Evolutionary conservation across 2,113 vertebrate genomes (phyloP).

Genomic region (Pituophis catenifer): DNA sequence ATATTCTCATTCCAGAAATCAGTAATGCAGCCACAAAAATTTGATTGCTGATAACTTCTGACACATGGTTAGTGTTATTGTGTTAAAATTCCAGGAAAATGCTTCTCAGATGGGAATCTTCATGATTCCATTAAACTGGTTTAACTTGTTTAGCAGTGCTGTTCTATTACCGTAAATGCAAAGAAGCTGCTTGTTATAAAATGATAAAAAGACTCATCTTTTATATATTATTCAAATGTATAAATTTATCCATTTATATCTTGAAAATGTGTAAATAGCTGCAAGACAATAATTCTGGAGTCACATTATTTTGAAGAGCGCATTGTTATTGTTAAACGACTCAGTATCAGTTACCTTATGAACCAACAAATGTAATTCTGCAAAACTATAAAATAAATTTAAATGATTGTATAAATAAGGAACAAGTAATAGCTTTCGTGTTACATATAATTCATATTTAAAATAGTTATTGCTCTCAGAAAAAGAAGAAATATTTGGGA

Average conservation of each 20-base stretch:
- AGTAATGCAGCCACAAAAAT: neutral
- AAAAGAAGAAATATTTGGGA: neutral
- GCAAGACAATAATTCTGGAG: neutral
- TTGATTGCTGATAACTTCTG: neutral
- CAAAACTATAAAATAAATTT: conserved; percentile 20
- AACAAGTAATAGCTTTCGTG: neutral
- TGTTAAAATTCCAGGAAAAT: conserved; percentile 1
- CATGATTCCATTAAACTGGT: conserved; percentile 13
- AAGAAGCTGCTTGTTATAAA: neutral
- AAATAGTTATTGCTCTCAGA: neutral
- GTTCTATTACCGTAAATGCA: neutral
- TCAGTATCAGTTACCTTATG: conserved; percentile 62
- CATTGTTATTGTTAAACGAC: conserved; percentile 22
- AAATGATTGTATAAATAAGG: neutral
- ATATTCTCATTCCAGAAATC: neutral
- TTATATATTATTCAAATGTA: conserved; percentile 37
- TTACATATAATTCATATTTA: neutral
- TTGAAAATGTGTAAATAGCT: conserved; percentile 17
- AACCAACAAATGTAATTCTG: conserved; percentile 60
- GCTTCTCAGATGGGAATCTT: neutral
- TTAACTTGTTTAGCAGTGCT: conserved; percentile 5
- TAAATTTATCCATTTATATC: neutral
- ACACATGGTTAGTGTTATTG: neutral
- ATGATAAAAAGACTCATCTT: neutral
- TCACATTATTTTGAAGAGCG: neutral